These are phyloP conservation scores for Megaceryle alcyon DNA, from an alignment of 2,797 vertebrate genomes.

Conservation along the genomic window DNA sequence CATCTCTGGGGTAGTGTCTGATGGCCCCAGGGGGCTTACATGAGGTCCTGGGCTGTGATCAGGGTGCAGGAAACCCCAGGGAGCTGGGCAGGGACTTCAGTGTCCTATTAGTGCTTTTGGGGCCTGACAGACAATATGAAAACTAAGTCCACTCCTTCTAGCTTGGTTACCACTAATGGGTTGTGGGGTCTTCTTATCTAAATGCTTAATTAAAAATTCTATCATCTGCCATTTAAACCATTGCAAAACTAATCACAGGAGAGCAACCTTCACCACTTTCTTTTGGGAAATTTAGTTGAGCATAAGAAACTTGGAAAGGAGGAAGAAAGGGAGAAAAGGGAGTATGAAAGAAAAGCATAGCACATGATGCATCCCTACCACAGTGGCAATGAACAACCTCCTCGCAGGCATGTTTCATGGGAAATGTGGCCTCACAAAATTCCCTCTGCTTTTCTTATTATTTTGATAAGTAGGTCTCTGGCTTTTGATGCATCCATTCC, in stretches of 20 bases:
- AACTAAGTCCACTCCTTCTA: neutral
- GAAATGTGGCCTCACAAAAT: neutral
- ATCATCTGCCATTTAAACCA: neutral
- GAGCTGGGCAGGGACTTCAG: no score
- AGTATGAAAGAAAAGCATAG: neutral
- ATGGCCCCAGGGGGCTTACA: neutral
- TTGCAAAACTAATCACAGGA: neutral
- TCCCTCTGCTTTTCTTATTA: neutral
- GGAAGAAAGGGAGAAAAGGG: neutral
- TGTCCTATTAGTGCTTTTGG: neutral
- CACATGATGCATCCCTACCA: fast-evolving
- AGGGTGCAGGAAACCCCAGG: neutral
- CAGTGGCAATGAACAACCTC: fast-evolving
- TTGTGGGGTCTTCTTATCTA: neutral
- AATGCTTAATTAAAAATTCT: neutral
- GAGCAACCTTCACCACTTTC: neutral
- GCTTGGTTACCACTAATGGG: neutral
- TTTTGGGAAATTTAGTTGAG: neutral
- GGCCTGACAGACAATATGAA: neutral
- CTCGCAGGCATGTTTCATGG: neutral
- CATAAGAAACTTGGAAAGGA: neutral
- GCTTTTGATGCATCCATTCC: neutral
- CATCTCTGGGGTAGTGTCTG: neutral
- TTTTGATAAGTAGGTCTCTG: neutral
- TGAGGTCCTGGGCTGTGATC: no score